Percentiles rank a stretch among this genome's conserved stretches.
Conservation (phyloP, 2,888 invertebrate genomes). For the Ochropleura plecta region DNA sequence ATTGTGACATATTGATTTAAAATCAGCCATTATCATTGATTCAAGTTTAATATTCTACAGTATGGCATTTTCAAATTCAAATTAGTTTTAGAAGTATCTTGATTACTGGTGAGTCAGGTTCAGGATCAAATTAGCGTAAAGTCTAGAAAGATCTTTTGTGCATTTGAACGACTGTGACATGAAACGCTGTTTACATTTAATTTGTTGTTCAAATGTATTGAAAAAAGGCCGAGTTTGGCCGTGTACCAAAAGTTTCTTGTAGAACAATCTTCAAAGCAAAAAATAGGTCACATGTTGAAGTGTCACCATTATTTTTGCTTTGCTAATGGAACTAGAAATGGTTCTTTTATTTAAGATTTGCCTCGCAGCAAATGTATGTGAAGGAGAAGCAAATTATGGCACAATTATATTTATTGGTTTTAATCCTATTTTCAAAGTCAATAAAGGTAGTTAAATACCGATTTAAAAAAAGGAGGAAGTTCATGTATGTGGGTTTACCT, state of each 20-base stretch:
- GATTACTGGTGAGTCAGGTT: neutral
- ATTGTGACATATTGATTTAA: neutral
- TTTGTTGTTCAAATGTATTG: neutral
- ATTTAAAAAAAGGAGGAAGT: too few relatives aligned
- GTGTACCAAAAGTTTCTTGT: neutral
- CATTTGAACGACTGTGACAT: neutral
- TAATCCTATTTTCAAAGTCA: neutral
- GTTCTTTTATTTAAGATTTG: conserved; percentile 1
- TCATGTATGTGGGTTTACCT: too few relatives aligned
- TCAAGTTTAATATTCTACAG: neutral
- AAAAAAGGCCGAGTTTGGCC: neutral
- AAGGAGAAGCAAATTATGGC: neutral
- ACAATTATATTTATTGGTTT: neutral
- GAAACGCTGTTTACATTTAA: neutral
- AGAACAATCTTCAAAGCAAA: neutral
- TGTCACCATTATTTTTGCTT: neutral
- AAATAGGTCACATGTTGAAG: neutral
- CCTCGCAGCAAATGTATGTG: neutral
- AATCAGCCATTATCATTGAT: neutral
- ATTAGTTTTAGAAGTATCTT: neutral
- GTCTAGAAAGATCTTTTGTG: neutral
- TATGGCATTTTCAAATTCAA: neutral
- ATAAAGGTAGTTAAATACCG: neutral
- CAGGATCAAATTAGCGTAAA: neutral
- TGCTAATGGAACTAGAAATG: conserved; percentile 11